phyloP scores from a whole-genome alignment of 2,888 invertebrate species.

The Spilarctia lutea region DNA sequence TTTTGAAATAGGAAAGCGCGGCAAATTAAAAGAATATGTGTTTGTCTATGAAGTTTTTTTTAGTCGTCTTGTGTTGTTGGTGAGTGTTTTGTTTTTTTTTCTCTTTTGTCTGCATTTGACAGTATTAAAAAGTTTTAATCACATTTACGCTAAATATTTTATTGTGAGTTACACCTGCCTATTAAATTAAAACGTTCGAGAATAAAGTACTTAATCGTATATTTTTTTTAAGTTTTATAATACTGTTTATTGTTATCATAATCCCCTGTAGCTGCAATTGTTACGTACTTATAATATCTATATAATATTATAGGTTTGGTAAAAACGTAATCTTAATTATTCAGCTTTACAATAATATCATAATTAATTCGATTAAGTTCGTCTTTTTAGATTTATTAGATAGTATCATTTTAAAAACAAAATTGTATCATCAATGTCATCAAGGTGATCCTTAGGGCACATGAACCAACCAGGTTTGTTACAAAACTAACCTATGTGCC shows the following conservation, averaged over 20 bases:
- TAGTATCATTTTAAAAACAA: background rate
- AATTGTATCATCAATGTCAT: background rate
- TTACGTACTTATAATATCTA: background rate
- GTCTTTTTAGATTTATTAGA: background rate
- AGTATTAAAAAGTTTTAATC: background rate
- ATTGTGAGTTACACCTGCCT: background rate
- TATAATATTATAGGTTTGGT: background rate
- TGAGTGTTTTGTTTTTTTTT: background rate
- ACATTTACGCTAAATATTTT: background rate
- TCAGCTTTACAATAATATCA: background rate
- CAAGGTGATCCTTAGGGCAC: background rate
- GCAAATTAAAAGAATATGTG: background rate
- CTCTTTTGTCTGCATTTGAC: background rate
- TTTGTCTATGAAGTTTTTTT: background rate
- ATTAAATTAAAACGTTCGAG: background rate
- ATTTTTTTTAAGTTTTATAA: background rate
- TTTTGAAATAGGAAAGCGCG: constrained; percentile 1
- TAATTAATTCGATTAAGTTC: background rate
- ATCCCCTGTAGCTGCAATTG: background rate
- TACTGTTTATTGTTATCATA: background rate
- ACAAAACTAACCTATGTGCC: no score
- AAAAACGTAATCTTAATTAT: background rate
- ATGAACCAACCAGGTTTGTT: background rate
- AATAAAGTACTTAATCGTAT: background rate
- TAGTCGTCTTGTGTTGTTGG: background rate